Percentiles rank a stretch among this genome's conserved stretches.
phyloP scores from a whole-genome alignment of 1,140 invertebrate species.

The Caenorhabditis briggsae region DNA sequence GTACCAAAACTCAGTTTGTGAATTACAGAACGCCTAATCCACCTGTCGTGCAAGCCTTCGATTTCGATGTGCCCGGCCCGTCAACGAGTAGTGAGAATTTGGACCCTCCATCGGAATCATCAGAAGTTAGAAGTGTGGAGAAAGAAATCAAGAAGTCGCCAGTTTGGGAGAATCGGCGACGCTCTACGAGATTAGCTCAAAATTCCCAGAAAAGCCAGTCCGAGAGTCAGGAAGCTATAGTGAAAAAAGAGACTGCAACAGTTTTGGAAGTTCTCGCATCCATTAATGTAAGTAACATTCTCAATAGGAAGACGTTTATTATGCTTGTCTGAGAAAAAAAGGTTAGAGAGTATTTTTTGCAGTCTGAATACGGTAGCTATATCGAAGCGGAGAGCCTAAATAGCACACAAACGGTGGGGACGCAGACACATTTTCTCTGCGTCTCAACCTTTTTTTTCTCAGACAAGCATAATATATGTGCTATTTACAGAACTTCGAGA shows the following conservation, averaged over 20 bases:
- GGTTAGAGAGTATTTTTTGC: no score
- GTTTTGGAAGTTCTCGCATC: constrained; percentile 4
- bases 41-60: not conserved
- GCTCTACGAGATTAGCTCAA: not conserved
- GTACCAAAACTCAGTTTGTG: not conserved
- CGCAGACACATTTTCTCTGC: no score
- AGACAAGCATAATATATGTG: not conserved
- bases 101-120: not conserved
- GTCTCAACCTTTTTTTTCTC: no score
- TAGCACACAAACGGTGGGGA: no score
- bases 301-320: not conserved
- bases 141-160: constrained; percentile 25
- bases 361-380: no score
- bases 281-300: not conserved
- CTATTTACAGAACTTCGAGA: constrained; percentile 5
- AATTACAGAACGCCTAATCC: not conserved
- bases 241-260: constrained; percentile 25
- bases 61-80: not conserved
- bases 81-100: not conserved
- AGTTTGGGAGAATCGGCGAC: not conserved
- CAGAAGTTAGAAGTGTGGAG: not conserved
- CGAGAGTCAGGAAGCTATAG: not conserved
- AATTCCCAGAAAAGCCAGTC: not conserved
- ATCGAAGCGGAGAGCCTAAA: no score
- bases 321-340: no score